These are phyloP conservation scores for Amitus sp. DNA, from an alignment of 2,888 invertebrate species.

Conservation along the genomic window DNA sequence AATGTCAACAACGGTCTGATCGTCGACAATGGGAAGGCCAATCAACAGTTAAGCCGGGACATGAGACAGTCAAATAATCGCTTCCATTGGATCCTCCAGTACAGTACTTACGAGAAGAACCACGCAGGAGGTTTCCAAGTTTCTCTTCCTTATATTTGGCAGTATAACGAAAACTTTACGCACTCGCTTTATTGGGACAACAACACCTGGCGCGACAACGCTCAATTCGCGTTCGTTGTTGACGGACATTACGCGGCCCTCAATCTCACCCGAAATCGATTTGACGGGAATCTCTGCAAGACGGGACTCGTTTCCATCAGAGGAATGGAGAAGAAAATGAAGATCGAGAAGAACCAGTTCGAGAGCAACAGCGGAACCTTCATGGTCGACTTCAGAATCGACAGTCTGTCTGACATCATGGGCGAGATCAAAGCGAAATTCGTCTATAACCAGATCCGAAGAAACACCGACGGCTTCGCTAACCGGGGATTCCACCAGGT, in stretches of 20 bases:
- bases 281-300: conserved; percentile 86
- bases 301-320: conserved; percentile 81
- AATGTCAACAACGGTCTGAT: conserved; percentile 88
- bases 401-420: conserved; percentile 93
- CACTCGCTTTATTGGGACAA: conserved; percentile 90
- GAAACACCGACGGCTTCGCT: conserved; percentile 70
- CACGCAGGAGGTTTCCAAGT: conserved; percentile 84
- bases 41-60: conserved; percentile 91
- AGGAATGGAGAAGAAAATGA: conserved; percentile 97
- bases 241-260: conserved; percentile 93
- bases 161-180: conserved; percentile 93
- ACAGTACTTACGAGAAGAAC: conserved; percentile 88
- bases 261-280: conserved; percentile 86
- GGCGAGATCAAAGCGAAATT: conserved; percentile 86
- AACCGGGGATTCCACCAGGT: conserved; percentile 61
- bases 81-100: conserved; percentile 92
- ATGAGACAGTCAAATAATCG: conserved; percentile 95
- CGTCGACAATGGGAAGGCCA: conserved; percentile 87
- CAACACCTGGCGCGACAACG: conserved; percentile 87
- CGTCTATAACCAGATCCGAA: conserved; percentile 79
- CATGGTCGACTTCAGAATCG: conserved; percentile 87
- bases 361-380: conserved; percentile 82
- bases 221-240: conserved; percentile 84
- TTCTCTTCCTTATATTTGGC: conserved; percentile 90
- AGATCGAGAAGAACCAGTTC: conserved; percentile 83